Percentiles rank a stretch among this genome's conserved stretches.
phyloP scores from a whole-genome alignment of 2,797 vertebrate species.

The Enteromius radiatus region DNA sequence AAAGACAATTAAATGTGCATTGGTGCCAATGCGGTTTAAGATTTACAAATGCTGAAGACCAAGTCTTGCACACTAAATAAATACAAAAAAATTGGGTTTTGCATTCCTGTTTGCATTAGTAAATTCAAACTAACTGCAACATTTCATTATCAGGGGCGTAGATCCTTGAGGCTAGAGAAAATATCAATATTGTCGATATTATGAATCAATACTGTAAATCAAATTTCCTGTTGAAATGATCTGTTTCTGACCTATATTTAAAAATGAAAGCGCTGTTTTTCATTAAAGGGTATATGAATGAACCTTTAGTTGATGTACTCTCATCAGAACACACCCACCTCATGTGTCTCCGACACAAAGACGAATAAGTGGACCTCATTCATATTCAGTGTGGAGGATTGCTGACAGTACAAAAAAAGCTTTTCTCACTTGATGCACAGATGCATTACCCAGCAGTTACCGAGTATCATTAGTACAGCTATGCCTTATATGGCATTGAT shows the following conservation, averaged over 20 bases:
- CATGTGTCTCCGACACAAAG: constrained; percentile 56
- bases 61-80: constrained; percentile 12
- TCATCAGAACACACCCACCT: background rate
- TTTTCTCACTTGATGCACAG: constrained; percentile 36
- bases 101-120: background rate
- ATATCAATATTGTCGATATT: background rate
- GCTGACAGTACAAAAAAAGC: constrained; percentile 50
- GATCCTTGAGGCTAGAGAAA: background rate
- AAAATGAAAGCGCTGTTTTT: background rate
- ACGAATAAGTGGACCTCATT: constrained; percentile 55
- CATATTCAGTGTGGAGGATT: constrained; percentile 51
- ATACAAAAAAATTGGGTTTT: background rate
- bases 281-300: background rate
- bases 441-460: constrained; percentile 44
- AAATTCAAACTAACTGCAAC: background rate
- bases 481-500: constrained; percentile 55
- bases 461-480: constrained; percentile 56
- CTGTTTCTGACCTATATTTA: background rate
- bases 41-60: constrained; percentile 24
- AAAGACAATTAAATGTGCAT: constrained; percentile 44
- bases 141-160: background rate
- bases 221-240: background rate
- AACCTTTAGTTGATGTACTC: background rate
- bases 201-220: constrained; percentile 3
- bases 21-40: constrained; percentile 24